Conservation (phyloP, 2,113 vertebrate species). For the Deroptyus accipitrinus region DNA sequence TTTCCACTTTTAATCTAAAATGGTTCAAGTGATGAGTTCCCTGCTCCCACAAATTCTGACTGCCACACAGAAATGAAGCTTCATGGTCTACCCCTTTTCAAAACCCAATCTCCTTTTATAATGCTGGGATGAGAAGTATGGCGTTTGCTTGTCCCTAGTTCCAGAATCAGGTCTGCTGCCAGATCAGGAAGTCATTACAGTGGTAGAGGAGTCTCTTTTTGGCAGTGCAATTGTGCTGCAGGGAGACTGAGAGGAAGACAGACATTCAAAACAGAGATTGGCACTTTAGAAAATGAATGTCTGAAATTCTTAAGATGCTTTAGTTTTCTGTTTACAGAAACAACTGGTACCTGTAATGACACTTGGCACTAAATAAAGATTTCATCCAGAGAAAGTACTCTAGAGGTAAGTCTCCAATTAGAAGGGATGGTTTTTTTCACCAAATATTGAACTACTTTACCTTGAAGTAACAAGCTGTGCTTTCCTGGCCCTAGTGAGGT, state of each 20-base stretch:
- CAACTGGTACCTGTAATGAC: not conserved
- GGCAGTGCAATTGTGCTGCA: not conserved
- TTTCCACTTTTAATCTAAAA: not conserved
- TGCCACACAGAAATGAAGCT: not conserved
- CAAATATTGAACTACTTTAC: not conserved
- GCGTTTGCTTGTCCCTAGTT: not conserved
- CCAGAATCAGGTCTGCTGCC: not conserved
- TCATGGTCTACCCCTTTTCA: not conserved
- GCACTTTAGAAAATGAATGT: conserved; percentile 36
- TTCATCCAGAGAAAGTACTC: conserved; percentile 41
- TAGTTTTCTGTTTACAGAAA: not conserved
- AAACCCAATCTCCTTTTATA: not conserved
- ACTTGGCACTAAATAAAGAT: conserved; percentile 59
- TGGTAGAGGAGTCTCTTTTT: not conserved
- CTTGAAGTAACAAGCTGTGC: not conserved
- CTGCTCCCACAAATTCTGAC: not conserved
- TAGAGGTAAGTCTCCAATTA: not conserved
- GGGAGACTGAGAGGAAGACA: not conserved
- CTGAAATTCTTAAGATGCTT: conserved; percentile 14
- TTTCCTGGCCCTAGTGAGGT: not conserved
- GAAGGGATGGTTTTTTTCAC: not conserved
- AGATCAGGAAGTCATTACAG: not conserved
- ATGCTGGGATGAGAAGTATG: not conserved
- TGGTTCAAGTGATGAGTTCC: not conserved
- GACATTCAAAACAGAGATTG: conserved; percentile 37